These are phyloP conservation scores for Palloptera scutellata DNA, from an alignment of 2,888 invertebrate genomes.

Conservation along the genomic window DNA sequence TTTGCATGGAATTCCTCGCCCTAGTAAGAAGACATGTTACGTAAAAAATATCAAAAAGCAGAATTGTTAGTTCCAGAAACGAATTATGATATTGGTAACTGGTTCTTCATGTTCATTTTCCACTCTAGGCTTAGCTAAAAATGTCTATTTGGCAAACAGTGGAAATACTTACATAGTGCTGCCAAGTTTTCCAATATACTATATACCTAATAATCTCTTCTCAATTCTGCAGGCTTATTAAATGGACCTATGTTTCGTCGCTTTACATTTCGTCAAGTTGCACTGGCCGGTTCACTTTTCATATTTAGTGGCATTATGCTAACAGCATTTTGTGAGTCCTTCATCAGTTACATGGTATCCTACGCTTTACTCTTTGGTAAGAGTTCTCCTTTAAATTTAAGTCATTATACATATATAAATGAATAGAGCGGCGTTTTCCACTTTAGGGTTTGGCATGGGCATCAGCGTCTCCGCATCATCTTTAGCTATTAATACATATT, in stretches of 20 bases:
- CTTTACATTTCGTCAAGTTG: slow-evolving; percentile 75
- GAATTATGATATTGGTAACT: too few species aligned
- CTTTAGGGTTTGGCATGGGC: slow-evolving; percentile 69
- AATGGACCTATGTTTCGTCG: slow-evolving; percentile 77
- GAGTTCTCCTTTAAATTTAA: slow-evolving; percentile 18
- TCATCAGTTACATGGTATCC: slow-evolving; percentile 71
- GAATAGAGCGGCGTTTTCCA: background rate
- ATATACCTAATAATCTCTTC: slow-evolving; percentile 1
- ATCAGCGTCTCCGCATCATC: slow-evolving; percentile 75
- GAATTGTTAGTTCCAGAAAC: too few species aligned
- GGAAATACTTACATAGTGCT: background rate
- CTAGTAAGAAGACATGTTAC: too few species aligned
- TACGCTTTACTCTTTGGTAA: slow-evolving; percentile 77
- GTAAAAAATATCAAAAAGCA: too few species aligned
- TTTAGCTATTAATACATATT: slow-evolving; percentile 77
- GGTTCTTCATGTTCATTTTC: too few species aligned
- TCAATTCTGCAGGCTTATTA: slow-evolving; percentile 61
- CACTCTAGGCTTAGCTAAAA: too few species aligned
- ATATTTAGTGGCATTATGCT: slow-evolving; percentile 70
- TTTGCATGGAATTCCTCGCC: too few species aligned
- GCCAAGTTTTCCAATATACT: too few species aligned
- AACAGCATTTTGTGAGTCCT: slow-evolving; percentile 72
- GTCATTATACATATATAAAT: background rate
- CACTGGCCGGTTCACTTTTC: slow-evolving; percentile 69
- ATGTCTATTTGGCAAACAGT: background rate